A percentile compares a stretch with the other conserved stretches of the same genome.
These are phyloP conservation scores for Criorhina ranunculi DNA, from an alignment of 2,888 invertebrate genomes.

Conservation along the genomic window DNA sequence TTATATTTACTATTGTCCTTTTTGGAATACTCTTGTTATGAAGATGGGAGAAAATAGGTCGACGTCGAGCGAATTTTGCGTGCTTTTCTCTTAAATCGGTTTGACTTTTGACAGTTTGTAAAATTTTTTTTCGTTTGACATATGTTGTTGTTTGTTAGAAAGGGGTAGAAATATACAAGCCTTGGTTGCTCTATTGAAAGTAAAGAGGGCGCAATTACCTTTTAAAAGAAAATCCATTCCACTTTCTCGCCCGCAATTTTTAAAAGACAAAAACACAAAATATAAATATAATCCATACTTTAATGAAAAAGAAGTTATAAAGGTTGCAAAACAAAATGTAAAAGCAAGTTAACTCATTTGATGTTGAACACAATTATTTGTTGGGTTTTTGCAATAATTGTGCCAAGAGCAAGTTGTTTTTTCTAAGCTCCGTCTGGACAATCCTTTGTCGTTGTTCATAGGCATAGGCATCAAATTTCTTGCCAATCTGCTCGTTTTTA, in stretches of 20 bases:
- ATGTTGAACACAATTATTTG: not conserved
- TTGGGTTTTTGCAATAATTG: conserved; percentile 10
- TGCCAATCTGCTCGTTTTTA: not conserved
- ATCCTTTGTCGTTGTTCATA: not conserved
- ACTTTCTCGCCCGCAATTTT: no score
- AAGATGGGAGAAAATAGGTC: conserved; percentile 71
- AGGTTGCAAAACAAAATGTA: no score
- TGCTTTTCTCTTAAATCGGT: conserved; percentile 18
- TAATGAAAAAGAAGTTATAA: not conserved
- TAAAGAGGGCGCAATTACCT: not conserved
- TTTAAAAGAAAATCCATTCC: no score
- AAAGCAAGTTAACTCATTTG: no score
- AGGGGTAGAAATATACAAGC: not conserved
- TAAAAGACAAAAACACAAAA: not conserved
- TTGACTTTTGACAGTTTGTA: conserved; percentile 57
- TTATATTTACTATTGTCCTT: conserved; percentile 55
- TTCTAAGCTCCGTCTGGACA: conserved; percentile 6
- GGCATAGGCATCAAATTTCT: not conserved
- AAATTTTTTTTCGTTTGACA: conserved; percentile 25
- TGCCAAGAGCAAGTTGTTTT: conserved; percentile 8
- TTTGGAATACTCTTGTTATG: conserved; percentile 59
- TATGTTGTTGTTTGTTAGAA: conserved; percentile 3
- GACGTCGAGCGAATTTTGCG: conserved; percentile 63
- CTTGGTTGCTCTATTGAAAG: not conserved
- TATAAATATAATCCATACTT: not conserved